Evolutionary conservation across 2,888 invertebrate species (phyloP).

Genomic region (Neocrepidodera transversa): DNA sequence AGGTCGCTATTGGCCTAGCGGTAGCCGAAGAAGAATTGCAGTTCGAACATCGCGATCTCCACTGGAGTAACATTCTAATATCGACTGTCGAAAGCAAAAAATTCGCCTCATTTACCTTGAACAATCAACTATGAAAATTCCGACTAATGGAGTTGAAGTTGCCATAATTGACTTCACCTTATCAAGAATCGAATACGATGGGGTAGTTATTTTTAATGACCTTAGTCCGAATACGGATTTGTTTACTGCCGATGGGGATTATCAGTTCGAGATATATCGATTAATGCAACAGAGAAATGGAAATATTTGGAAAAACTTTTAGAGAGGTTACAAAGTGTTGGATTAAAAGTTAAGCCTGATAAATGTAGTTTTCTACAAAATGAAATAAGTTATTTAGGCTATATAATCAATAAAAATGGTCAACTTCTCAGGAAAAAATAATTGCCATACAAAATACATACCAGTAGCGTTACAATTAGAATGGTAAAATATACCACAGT

Average conservation of each 20-base stretch:
- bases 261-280: slow-evolving; percentile 94
- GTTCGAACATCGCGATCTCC: slow-evolving; percentile 96
- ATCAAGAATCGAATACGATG: slow-evolving; percentile 72
- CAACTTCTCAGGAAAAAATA: no score
- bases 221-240: slow-evolving; percentile 77
- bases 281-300: slow-evolving; percentile 83
- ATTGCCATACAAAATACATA: no score
- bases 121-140: slow-evolving; percentile 61
- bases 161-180: slow-evolving; percentile 92
- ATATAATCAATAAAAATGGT: no score
- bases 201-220: slow-evolving; percentile 75
- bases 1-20: slow-evolving; percentile 77
- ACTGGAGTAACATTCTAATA: slow-evolving; percentile 93
- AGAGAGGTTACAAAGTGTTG: no score
- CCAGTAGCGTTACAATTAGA: no score
- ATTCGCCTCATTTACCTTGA: slow-evolving; percentile 63
- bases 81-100: slow-evolving; percentile 63
- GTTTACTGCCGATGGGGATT: slow-evolving; percentile 85
- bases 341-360: no score
- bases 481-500: no score
- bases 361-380: no score
- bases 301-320: no score
- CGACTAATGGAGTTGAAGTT: slow-evolving; percentile 67
- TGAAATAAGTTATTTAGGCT: no score
- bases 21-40: slow-evolving; percentile 82